These are phyloP conservation scores for Melanerpes formicivorus DNA, from an alignment of 2,113 vertebrate species.

Conservation along the genomic window DNA sequence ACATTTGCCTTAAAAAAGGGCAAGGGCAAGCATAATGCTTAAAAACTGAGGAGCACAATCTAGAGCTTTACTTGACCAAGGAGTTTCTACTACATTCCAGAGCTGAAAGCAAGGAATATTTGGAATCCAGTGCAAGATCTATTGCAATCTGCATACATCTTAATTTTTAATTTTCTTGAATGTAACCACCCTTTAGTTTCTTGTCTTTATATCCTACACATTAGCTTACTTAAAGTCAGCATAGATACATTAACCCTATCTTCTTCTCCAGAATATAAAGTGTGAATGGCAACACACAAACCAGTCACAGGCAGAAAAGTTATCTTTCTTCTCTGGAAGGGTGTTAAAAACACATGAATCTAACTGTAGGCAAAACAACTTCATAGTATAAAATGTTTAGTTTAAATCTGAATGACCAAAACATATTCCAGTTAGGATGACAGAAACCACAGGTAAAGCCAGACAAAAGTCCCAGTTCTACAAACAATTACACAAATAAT, in stretches of 20 bases:
- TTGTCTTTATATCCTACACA: not conserved
- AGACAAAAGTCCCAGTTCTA: not conserved
- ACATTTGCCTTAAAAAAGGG: not conserved
- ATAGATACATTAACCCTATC: not conserved
- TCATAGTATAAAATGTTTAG: not conserved
- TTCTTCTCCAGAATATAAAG: not conserved
- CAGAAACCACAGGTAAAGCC: not conserved
- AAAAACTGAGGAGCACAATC: not conserved
- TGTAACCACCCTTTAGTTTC: not conserved
- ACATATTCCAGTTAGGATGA: not conserved
- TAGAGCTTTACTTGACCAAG: not conserved
- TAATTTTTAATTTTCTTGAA: not conserved
- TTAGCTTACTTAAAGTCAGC: not conserved
- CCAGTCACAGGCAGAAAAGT: not conserved
- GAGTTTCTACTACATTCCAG: not conserved
- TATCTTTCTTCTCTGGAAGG: not conserved
- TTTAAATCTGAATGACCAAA: not conserved
- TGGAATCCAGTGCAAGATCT: not conserved
- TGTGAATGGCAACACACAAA: not conserved
- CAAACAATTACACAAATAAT: not conserved
- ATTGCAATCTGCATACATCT: not conserved
- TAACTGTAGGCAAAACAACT: not conserved
- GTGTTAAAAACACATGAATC: not conserved
- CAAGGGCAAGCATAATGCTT: not conserved
- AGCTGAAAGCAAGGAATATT: not conserved